Percentiles rank a stretch among this genome's conserved stretches.
Conservation (phyloP, 2,113 vertebrate genomes). For the Podarcis raffonei region DNA sequence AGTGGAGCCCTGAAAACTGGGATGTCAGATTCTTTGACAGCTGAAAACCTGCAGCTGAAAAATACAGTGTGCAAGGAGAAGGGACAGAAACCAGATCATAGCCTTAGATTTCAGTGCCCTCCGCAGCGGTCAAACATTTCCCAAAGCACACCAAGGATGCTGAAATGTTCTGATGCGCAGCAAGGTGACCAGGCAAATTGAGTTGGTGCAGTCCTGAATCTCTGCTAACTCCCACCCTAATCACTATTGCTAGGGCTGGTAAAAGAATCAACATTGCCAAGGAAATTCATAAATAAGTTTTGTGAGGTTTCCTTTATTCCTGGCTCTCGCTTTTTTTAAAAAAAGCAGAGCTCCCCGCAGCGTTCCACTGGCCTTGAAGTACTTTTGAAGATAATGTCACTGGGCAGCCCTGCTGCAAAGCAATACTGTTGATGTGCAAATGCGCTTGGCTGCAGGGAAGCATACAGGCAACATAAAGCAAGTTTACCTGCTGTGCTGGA, state of each 20-base stretch:
- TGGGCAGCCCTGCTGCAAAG: neutral
- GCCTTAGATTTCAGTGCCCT: neutral
- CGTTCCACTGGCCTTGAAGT: constrained; percentile 21
- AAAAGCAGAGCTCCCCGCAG: neutral
- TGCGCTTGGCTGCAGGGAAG: neutral
- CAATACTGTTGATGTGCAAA: constrained; percentile 33
- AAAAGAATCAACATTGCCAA: neutral
- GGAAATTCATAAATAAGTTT: constrained; percentile 11
- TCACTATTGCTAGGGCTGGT: neutral
- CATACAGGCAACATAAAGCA: neutral
- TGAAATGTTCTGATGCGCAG: neutral
- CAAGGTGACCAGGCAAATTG: neutral
- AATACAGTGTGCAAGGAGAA: neutral
- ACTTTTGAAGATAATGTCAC: constrained; percentile 33
- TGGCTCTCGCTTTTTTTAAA: neutral
- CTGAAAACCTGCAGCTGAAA: neutral
- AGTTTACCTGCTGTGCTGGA: constrained; percentile 14
- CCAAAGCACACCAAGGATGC: neutral
- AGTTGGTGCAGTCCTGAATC: neutral
- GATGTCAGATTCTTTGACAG: neutral
- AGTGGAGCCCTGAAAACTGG: neutral
- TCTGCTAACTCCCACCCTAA: neutral
- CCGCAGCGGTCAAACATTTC: neutral
- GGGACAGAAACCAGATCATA: neutral
- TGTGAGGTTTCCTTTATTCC: constrained; percentile 11